Evolutionary conservation across 2,113 vertebrate species (phyloP).

Genomic region (Glaucomys volans): DNA sequence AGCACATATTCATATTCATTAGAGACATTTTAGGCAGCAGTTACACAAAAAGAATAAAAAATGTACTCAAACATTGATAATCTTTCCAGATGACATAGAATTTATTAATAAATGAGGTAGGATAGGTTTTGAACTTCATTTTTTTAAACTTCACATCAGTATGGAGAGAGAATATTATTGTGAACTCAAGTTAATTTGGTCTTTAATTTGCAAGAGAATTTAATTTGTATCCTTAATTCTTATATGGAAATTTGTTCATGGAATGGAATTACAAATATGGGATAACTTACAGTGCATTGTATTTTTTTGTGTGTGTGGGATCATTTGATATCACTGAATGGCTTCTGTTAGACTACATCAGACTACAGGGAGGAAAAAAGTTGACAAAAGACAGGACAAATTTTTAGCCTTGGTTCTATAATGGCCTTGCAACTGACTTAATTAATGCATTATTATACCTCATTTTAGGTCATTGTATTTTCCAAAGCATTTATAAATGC

Average conservation of each 20-base stretch:
- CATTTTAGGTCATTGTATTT: not conserved
- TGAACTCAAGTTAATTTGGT: not conserved
- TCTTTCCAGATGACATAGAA: not conserved
- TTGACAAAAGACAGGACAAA: not conserved
- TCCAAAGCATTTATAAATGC: not conserved
- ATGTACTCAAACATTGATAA: not conserved
- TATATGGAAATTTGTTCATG: not conserved
- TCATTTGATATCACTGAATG: not conserved
- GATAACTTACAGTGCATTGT: not conserved
- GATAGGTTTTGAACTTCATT: not conserved
- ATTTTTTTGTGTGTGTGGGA: not conserved
- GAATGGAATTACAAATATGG: not conserved
- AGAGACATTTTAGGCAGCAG: not conserved
- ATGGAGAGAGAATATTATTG: not conserved
- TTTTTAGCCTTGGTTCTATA: not conserved
- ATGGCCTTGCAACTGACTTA: not conserved
- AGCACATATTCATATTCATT: not conserved
- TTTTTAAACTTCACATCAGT: not conserved
- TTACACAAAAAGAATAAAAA: not conserved
- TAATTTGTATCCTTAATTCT: constrained; percentile 1
- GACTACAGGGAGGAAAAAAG: not conserved
- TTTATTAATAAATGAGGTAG: not conserved
- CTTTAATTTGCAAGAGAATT: constrained; percentile 34
- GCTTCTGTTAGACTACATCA: not conserved
- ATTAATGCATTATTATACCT: not conserved